Percentiles rank a stretch among this genome's conserved stretches.
Conservation (phyloP, 2,113 vertebrate species). For the Urocitellus parryii region DNA sequence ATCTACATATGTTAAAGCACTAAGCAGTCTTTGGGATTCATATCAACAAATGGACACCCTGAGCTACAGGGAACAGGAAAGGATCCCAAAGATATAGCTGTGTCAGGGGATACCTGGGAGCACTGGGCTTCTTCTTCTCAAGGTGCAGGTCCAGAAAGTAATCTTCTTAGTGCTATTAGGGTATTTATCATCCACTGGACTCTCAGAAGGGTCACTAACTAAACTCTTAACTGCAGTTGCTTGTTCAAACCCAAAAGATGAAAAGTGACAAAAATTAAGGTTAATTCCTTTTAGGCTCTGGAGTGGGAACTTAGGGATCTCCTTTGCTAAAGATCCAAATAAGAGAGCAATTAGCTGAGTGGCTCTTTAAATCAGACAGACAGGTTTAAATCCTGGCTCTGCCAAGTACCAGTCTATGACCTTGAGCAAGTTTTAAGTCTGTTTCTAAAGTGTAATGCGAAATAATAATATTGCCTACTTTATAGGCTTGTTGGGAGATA, state of each 20-base stretch:
- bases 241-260: background rate
- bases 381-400: background rate
- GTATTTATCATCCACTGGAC: background rate
- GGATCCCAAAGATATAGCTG: background rate
- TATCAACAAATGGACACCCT: background rate
- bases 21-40: background rate
- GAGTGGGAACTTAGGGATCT: background rate
- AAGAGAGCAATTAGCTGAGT: background rate
- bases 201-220: slow-evolving; percentile 12
- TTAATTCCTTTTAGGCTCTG: background rate
- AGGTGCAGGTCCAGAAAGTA: background rate
- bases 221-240: slow-evolving; percentile 20
- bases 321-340: slow-evolving; percentile 3
- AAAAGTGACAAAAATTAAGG: slow-evolving; percentile 33
- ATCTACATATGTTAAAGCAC: background rate
- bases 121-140: background rate
- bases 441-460: slow-evolving; percentile 48
- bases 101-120: no score
- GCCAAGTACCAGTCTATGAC: slow-evolving; percentile 48
- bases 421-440: slow-evolving; percentile 57
- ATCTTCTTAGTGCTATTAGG: background rate
- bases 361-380: slow-evolving; percentile 32
- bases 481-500: background rate
- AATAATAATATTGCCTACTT: slow-evolving; percentile 42
- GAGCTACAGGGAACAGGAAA: background rate